Evolutionary conservation across 2,113 vertebrate genomes (phyloP), one percentile per base, ranked within the genome.

Genomic region (Speoplatyrhinus poulsoni): DNA sequence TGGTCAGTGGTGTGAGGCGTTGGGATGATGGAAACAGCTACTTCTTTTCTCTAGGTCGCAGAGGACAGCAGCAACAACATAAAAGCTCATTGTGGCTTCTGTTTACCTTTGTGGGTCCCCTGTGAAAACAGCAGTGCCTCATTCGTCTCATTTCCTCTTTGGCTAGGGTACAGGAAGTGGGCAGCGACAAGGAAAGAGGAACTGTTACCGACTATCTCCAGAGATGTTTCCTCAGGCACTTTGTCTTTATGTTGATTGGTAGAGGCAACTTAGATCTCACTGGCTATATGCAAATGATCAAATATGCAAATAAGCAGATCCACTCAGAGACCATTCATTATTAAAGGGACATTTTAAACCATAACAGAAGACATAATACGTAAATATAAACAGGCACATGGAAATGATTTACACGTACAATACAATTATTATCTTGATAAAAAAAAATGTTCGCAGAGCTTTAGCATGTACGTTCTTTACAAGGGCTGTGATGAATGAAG

Each of bases 321-420:
- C 83, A 73, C 82, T 81, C 7, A 70, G 83, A 75, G 83, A 77
- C 67, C 47, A 75, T 81, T 87, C 81, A 86, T 89, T 86, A 86
- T 89, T 86, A 86, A 82, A 82, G 59, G 63, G 72, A 85, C 81
- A 71, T 80, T 70, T 26, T 17, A 19, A 81, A 65, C 75, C 77
- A 74, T 61, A 80, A 77, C 64, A 70, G 75, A 79, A 70, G 64
- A 46, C 66, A 68, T 81, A 71, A 80, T 85, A 64, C 72, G 36
- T 52, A 76, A 46, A 65, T 50, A 52, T 50, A 65, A 1, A 32
- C 61, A 52, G 36, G 36, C 36, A 5, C 4, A 41, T 41, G 36
- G 5, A 41, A 41, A 41, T 41, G 1, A 26, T 26, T 3, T 41
- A 8, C 36, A 41, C 36, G 7, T 41, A 41, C 36, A 6, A 41